A percentile compares a stretch with the other conserved stretches of the same genome.
Conservation (phyloP, 2,797 vertebrate genomes). For the Sarcoramphus papa region DNA sequence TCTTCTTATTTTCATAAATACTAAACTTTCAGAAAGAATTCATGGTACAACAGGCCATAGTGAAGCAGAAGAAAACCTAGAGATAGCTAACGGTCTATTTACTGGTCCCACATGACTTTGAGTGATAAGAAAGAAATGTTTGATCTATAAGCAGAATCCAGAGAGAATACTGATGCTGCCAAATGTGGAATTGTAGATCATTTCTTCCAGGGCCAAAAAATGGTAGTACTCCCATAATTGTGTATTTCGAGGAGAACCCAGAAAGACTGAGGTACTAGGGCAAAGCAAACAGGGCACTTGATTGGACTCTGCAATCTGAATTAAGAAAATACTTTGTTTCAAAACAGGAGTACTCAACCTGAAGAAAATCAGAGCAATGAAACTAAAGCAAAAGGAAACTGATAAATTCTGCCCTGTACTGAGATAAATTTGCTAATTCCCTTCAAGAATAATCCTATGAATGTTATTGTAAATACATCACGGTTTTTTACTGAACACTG, state of each 20-base stretch:
- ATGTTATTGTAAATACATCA: neutral
- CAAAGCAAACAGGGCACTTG: neutral
- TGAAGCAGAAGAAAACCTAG: neutral
- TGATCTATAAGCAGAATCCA: neutral
- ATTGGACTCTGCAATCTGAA: neutral
- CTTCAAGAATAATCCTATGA: neutral
- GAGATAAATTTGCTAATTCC: neutral
- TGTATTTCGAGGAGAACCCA: neutral
- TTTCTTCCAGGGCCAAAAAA: neutral
- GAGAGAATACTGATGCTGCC: neutral
- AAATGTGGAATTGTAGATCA: neutral
- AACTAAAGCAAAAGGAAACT: neutral
- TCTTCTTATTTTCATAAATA: neutral
- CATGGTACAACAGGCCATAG: neutral
- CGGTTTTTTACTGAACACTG: neutral
- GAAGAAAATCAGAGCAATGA: neutral
- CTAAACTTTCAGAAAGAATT: neutral
- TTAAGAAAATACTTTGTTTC: neutral
- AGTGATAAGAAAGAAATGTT: neutral
- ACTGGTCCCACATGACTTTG: neutral
- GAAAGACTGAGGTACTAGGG: neutral
- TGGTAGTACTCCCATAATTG: neutral
- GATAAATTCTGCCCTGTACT: neutral
- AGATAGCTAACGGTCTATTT: neutral
- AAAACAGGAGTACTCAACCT: neutral